Base-by-base conservation (phyloP, 2,888 invertebrate species). In the Agrotis clavis region DNA sequence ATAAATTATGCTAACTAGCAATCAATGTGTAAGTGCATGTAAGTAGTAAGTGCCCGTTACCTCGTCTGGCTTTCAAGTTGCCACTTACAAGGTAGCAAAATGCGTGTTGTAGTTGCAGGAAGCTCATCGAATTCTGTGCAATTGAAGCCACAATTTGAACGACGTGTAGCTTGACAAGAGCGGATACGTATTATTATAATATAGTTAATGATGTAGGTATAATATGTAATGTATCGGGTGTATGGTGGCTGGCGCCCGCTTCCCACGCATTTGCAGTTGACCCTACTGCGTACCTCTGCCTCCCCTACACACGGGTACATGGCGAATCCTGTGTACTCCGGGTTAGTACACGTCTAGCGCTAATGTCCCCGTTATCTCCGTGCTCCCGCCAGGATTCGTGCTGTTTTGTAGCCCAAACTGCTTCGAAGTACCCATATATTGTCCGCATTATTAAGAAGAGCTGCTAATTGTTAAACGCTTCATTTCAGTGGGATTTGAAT, bases 321-420 rank as follows among this genome's bases (percentile, higher is more conserved):
- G 88, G 79, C 86, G 82, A 87, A 82, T 87, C 87, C 87, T 87
- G 83, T 90, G 90, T 92, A 90, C 82, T 82, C 56, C 82, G 80
- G 77, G 84, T 83, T 77, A 78, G 88, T 88, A 92, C 91, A 93
- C 86, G 91, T 81, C 86, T 79, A 88, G 85, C 85, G 89, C 89
- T 90, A 90, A 93, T 92, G 90, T 92, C 90, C 88, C 92, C 91
- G 92, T 92, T 94, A 93, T 92, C 89, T 90, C 71, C 79, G 56
- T 81, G 81, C 86, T 85, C 82, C 83, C 65, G 76, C 83, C 72
- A 70, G 69, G 76, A 80, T 85, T 71, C 79, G 72, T 75, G 79
- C 83, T 79, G 82, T 87, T 87, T 89, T 88, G 86, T 84, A 89
- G 82, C 88, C 77, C 73, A 85, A 86, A 88, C 81, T 84, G 83